phyloP scores from a whole-genome alignment of 2,888 invertebrate genomes.

The Cryptocheilus praepositus region DNA sequence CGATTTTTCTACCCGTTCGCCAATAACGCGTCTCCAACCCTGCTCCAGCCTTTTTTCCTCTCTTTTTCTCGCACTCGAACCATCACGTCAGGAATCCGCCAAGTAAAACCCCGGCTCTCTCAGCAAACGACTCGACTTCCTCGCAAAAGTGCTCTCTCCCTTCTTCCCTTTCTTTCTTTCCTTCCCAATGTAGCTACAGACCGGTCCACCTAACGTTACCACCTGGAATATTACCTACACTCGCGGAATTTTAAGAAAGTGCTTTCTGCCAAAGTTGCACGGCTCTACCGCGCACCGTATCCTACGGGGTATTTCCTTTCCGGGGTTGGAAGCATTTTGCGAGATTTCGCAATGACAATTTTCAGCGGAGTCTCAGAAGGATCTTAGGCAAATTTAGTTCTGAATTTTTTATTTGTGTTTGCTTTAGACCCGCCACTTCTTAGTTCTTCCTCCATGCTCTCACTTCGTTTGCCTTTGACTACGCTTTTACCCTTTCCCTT shows the following conservation, averaged over 20 bases:
- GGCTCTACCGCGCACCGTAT: no score
- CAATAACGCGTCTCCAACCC: slow-evolving; percentile 59
- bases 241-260: no score
- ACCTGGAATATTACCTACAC: slow-evolving; percentile 3
- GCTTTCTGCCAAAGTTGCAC: no score
- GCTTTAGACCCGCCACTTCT: no score
- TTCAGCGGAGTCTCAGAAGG: no score
- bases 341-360: no score
- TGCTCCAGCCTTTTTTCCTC: slow-evolving; percentile 24
- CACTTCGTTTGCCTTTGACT: background rate
- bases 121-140: slow-evolving; percentile 11
- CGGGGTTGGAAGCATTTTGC: no score
- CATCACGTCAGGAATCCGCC: slow-evolving; percentile 52
- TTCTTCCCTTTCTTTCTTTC: background rate
- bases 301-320: no score
- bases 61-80: slow-evolving; percentile 22
- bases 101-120: slow-evolving; percentile 48
- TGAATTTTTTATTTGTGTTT: no score
- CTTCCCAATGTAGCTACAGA: no score
- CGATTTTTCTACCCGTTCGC: slow-evolving; percentile 69
- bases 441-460: background rate
- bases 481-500: no score
- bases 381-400: no score
- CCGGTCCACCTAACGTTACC: background rate
- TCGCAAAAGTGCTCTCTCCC: slow-evolving; percentile 17